Evolutionary conservation across 2,113 vertebrate genomes (phyloP).

Genomic region (Podarcis cretensis): DNA sequence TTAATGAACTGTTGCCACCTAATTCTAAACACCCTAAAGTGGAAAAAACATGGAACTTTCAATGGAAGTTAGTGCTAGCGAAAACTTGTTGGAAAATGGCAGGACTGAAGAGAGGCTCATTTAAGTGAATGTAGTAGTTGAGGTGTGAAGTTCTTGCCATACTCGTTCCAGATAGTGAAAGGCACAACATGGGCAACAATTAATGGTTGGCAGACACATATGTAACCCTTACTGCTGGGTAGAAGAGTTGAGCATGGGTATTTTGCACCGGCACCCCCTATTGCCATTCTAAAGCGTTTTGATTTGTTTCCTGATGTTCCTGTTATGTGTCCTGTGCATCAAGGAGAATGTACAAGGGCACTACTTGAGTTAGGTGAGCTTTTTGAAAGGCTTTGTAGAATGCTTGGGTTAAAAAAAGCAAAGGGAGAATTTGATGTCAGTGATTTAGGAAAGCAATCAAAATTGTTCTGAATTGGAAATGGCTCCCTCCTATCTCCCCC

Average conservation of each 20-base stretch:
- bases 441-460: neutral
- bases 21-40: neutral
- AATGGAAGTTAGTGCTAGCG: neutral
- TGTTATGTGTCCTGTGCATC: neutral
- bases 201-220: neutral
- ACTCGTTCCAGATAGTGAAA: neutral
- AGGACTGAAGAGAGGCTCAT: neutral
- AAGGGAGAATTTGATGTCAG: neutral
- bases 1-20: neutral
- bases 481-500: neutral
- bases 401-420: neutral
- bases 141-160: neutral
- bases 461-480: neutral
- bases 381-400: neutral
- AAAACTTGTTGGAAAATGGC: neutral
- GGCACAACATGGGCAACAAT: neutral
- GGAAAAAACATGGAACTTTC: neutral
- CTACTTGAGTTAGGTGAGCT: neutral
- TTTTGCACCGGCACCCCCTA: neutral
- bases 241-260: neutral
- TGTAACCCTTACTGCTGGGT: neutral
- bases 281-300: neutral
- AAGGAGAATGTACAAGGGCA: too few relatives aligned
- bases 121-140: neutral
- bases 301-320: neutral